Evolutionary conservation across 2,113 vertebrate species (phyloP), one percentile per base, ranked within the genome.

Genomic region (Rhinogobius similis): DNA sequence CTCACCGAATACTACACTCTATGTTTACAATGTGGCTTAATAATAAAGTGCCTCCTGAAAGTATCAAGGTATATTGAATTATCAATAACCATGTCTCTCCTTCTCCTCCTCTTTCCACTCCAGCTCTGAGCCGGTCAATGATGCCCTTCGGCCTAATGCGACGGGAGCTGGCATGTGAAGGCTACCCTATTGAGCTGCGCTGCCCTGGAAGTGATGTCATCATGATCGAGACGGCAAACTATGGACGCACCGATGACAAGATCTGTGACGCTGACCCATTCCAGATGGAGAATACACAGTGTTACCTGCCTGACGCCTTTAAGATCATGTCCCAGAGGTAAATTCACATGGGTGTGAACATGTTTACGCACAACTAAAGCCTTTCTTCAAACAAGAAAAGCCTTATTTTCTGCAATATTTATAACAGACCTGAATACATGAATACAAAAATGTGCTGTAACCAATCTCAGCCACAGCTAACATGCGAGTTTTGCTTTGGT

Each of bases 251-350:
- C 0, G 96, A 98, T 0, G 95, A 96, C 92, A 97, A 97, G 92
- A 98, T 98, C 90, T 98, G 96, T 43, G 96, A 98, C 0, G 96
- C 96, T 0, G 96, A 97, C 86, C 95, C 95, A 23, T 96, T 96
- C 92, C 96, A 97, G 92, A 98, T 98, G 96, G 96, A 96, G 88
- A 98, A 98, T 0, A 94, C 96, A 77, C 95, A 96, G 90, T 98
- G 96, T 87, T 97, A 96, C 93, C 92, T 96, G 73, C 95, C 96
- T 0, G 95, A 96, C 0, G 95, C 96, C 82, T 95, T 96, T 88
- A 96, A 96, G 91, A 98, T 98, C 89, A 98, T 98, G 96, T 96
- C 96, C 16, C 96, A 95, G 88, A 96, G 96, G 96, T 97, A 80
- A 77, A 85, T 67, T 67, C 79, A 36, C 68, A 69, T 70, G 61